These are phyloP conservation scores for Bubalus kerabau DNA, from an alignment of 2,113 vertebrate species.

Conservation along the genomic window DNA sequence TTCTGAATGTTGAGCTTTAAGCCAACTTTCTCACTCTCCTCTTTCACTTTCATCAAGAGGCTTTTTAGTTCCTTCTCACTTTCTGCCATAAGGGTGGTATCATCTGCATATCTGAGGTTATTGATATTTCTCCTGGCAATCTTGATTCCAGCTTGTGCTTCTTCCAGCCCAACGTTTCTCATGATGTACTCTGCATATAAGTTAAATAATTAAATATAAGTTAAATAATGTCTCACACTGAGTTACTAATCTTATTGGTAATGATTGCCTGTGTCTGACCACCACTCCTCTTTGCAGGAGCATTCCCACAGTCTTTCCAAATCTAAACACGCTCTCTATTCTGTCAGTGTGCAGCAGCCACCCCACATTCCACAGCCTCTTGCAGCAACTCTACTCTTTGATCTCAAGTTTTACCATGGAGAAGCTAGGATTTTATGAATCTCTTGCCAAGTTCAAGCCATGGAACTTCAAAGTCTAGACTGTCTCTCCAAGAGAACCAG, in stretches of 20 bases:
- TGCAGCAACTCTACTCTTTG: slow-evolving; percentile 81
- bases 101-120: no score
- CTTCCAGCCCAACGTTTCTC: no score
- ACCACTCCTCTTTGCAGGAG: slow-evolving; percentile 82
- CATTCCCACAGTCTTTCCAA: slow-evolving; percentile 82
- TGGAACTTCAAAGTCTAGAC: slow-evolving; percentile 87
- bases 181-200: no score
- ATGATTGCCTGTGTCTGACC: slow-evolving; percentile 53
- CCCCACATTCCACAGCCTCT: slow-evolving; percentile 84
- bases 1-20: no score
- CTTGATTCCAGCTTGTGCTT: no score
- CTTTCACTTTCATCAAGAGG: no score
- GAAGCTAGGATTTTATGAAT: slow-evolving; percentile 97
- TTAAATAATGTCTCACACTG: slow-evolving; percentile 77
- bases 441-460: slow-evolving; percentile 93
- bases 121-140: no score
- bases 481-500: slow-evolving; percentile 94
- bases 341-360: slow-evolving; percentile 82
- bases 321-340: slow-evolving; percentile 79
- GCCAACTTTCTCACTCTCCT: no score
- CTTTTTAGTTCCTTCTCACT: no score
- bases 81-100: no score
- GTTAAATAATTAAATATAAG: no score
- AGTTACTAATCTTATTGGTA: slow-evolving; percentile 70
- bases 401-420: slow-evolving; percentile 87